Percentiles rank a stretch among this genome's conserved stretches.
Conservation (phyloP, 2,113 vertebrate species). For the Chelonoidis abingdonii region DNA sequence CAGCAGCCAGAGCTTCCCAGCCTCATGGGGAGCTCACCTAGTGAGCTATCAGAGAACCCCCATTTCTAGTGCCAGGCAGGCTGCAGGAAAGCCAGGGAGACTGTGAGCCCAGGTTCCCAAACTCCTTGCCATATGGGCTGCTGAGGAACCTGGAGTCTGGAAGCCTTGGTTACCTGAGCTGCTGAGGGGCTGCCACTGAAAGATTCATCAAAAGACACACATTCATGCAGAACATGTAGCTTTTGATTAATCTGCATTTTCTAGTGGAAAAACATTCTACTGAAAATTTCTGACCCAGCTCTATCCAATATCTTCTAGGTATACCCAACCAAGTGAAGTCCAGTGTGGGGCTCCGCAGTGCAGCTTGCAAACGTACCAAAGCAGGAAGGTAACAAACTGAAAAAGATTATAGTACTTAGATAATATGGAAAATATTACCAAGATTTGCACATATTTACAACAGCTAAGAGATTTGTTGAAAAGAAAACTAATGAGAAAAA, state of each 20-base stretch:
- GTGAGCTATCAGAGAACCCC: neutral
- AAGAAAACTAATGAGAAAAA: neutral
- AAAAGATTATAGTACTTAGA: neutral
- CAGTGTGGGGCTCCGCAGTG: neutral
- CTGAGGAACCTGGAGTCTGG: neutral
- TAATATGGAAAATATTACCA: neutral
- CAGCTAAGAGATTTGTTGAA: neutral
- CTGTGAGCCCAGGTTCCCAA: neutral
- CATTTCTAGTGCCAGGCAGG: neutral
- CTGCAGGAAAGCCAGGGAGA: too few species aligned
- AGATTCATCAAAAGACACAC: neutral
- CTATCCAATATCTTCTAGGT: neutral
- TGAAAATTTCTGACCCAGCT: neutral
- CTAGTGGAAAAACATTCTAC: neutral
- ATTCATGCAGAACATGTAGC: neutral
- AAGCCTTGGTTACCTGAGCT: neutral
- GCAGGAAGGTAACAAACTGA: neutral
- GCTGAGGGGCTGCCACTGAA: neutral
- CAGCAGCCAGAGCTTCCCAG: neutral
- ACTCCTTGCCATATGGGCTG: neutral
- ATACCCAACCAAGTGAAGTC: neutral
- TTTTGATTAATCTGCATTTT: neutral
- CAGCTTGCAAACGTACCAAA: neutral
- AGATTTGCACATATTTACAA: neutral
- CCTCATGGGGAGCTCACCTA: neutral